Evolutionary conservation across 2,888 invertebrate species (phyloP).

Genomic region (Sturmia bella): DNA sequence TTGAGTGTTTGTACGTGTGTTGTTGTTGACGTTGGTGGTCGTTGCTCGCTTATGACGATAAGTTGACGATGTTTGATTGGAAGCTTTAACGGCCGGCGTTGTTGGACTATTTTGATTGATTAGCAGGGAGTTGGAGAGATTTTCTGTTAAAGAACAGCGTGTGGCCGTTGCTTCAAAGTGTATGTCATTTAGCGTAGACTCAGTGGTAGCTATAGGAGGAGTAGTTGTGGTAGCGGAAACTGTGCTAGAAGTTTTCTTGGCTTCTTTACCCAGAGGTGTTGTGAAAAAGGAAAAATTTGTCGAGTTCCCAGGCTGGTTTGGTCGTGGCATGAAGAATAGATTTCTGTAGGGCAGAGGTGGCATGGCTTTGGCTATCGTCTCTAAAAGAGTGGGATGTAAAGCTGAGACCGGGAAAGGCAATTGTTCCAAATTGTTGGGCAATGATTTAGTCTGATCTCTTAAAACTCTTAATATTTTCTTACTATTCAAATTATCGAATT

Average conservation of each 20-base stretch:
- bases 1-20: slow-evolving; percentile 55
- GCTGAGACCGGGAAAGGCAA: slow-evolving; percentile 81
- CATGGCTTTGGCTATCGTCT: slow-evolving; percentile 86
- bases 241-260: slow-evolving; percentile 63
- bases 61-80: slow-evolving; percentile 59
- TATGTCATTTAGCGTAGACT: slow-evolving; percentile 52
- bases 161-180: slow-evolving; percentile 49
- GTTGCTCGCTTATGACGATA: slow-evolving; percentile 58
- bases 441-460: slow-evolving; percentile 60
- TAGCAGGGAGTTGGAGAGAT: slow-evolving; percentile 56
- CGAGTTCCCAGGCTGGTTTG: slow-evolving; percentile 78
- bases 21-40: slow-evolving; percentile 40
- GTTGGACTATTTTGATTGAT: slow-evolving; percentile 58
- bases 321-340: slow-evolving; percentile 83
- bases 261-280: slow-evolving; percentile 72
- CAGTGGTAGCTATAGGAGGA: slow-evolving; percentile 61
- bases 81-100: slow-evolving; percentile 22
- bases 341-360: slow-evolving; percentile 85
- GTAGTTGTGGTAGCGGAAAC: slow-evolving; percentile 65
- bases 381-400: slow-evolving; percentile 87
- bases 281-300: slow-evolving; percentile 85
- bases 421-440: slow-evolving; percentile 72
- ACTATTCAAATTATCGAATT: slow-evolving; percentile 60
- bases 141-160: slow-evolving; percentile 56
- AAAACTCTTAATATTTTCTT: slow-evolving; percentile 65